phyloP scores from a whole-genome alignment of 2,888 invertebrate genomes.

The Brenthis daphne region DNA sequence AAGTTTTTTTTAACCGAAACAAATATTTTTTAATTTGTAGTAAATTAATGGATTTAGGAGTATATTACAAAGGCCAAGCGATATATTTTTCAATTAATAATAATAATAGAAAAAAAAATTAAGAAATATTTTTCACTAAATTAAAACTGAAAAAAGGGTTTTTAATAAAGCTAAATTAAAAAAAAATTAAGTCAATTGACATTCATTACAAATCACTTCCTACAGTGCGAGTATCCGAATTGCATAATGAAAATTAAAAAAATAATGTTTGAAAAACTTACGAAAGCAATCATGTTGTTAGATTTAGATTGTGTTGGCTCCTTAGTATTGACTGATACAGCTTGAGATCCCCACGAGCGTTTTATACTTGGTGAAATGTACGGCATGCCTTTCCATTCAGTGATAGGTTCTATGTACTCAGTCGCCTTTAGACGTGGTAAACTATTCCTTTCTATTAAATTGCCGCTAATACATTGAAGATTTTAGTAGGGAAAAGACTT shows the following conservation, averaged over 20 bases:
- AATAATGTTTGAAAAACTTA: constrained; percentile 56
- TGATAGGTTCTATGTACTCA: constrained; percentile 63
- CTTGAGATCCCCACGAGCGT: constrained; percentile 59
- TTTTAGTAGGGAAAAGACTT: constrained; percentile 1
- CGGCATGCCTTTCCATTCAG: constrained; percentile 74
- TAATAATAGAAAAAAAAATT: too few species aligned
- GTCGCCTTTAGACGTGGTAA: constrained; percentile 28
- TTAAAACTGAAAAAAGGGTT: not conserved
- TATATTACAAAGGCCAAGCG: too few species aligned
- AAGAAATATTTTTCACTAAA: not conserved
- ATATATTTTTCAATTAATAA: too few species aligned
- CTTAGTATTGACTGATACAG: constrained; percentile 70
- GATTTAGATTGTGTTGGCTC: constrained; percentile 64
- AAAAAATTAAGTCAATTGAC: not conserved
- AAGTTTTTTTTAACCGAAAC: too few species aligned
- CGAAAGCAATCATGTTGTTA: constrained; percentile 78
- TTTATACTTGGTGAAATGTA: constrained; percentile 80
- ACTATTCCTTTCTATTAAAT: not conserved
- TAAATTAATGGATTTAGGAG: too few species aligned
- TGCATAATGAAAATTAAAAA: constrained; percentile 23
- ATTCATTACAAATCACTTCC: constrained; percentile 10
- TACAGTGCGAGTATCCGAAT: constrained; percentile 24
- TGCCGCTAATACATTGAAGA: constrained; percentile 44
- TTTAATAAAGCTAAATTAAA: not conserved
- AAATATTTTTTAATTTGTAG: too few species aligned